These are phyloP conservation scores for Xylocampa areola DNA, from an alignment of 2,888 invertebrate genomes.

Conservation along the genomic window DNA sequence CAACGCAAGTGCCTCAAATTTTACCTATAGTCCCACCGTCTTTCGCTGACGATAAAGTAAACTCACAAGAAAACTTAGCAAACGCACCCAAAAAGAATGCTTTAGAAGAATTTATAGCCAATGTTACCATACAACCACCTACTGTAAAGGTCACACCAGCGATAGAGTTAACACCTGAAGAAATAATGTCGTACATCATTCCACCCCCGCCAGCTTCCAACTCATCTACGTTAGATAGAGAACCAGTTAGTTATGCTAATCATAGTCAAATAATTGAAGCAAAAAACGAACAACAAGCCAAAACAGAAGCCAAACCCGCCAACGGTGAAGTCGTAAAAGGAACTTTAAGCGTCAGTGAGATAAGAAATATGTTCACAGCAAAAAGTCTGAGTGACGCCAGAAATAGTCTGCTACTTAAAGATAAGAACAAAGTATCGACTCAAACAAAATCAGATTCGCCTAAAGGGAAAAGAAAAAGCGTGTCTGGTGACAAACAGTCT, in stretches of 20 bases:
- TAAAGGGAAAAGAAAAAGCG: conserved; percentile 84
- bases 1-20: conserved; percentile 91
- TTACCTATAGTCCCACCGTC: conserved; percentile 93
- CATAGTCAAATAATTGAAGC: conserved; percentile 78
- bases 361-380: conserved; percentile 86
- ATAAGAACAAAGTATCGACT: conserved; percentile 77
- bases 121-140: conserved; percentile 95
- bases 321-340: conserved; percentile 89
- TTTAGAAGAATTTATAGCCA: conserved; percentile 95
- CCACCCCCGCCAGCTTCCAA: conserved; percentile 92
- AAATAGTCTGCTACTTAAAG: conserved; percentile 86
- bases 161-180: conserved; percentile 94
- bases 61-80: conserved; percentile 70
- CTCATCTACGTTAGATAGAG: conserved; percentile 84
- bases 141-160: conserved; percentile 93
- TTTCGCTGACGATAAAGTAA: conserved; percentile 91
- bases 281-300: conserved; percentile 68
- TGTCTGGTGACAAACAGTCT: conserved; percentile 77
- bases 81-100: conserved; percentile 88
- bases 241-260: conserved; percentile 80
- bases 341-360: conserved; percentile 89
- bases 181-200: conserved; percentile 95
- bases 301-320: conserved; percentile 71
- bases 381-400: conserved; percentile 87
- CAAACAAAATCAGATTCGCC: conserved; percentile 83